Evolutionary conservation across 2,888 invertebrate species (phyloP), one percentile per base, ranked within the genome.

Genomic region (Alcis repandata): DNA sequence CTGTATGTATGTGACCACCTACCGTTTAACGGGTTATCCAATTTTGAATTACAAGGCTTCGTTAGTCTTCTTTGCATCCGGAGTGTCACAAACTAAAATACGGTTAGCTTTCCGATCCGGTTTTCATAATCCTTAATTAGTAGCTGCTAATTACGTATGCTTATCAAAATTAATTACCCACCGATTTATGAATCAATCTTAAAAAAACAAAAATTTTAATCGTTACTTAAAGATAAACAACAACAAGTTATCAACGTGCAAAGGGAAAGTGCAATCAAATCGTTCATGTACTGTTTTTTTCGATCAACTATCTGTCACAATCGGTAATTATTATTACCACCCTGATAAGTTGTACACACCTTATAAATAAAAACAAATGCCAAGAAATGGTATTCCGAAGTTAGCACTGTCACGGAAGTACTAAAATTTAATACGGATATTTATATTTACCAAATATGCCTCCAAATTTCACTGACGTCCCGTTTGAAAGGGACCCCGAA

Each of bases 381-480:
- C 1, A 4, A 19, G 11, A 22, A 27, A 58, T 17, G 19, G 15
- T 49, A 56, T 49, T 56, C 41, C 19, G 10, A 32, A 53, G 17
- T 17, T 17, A 22, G 15, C 20, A 32, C 38, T 27, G 6, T 17
- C 22, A 8, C n/a, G 6, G 11, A 15, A 52, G 36, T 17, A 17
- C 13, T 15, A n/a, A 45, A 45, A 45, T 49, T 22, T 32, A 48
- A 15, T 32, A 15, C 8, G 1, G 6, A 32, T 40, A 45, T 43
- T n/a, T 38, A 6, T 15, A 13, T 11, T 19, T 19, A 33, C 1
- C 13, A 45, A 73, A 71, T 72, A 83, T 85, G 85, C 73, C 83
- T 6, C 80, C 83, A 3, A 82, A 82, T 58, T 59, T 70, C 7
- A 53, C 70, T 1, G 84, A 81, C 15, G 15, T 64, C 4, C 59